phyloP scores from a whole-genome alignment of 2,797 vertebrate genomes.

The Acanthornis magna region DNA sequence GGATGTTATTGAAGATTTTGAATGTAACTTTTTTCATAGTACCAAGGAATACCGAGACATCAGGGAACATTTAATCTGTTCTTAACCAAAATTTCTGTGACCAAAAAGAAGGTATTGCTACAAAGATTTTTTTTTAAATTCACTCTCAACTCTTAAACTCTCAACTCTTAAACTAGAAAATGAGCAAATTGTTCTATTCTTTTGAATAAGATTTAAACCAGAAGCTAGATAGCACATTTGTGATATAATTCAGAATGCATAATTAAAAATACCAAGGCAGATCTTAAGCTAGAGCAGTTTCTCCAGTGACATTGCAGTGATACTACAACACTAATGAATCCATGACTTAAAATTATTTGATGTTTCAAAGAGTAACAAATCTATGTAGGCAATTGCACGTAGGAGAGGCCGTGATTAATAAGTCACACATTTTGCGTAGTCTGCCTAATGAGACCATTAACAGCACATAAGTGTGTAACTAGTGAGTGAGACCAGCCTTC shows the following conservation, averaged over 20 bases:
- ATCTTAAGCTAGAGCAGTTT: neutral
- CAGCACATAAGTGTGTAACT: neutral
- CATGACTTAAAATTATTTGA: neutral
- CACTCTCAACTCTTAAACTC: neutral
- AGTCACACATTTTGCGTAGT: neutral
- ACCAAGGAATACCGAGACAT: neutral
- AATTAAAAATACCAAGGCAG: neutral
- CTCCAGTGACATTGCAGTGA: neutral
- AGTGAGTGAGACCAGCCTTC: neutral
- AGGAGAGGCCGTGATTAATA: constrained; percentile 2
- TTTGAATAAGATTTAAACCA: neutral
- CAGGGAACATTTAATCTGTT: neutral
- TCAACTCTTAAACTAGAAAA: neutral
- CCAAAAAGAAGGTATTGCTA: neutral
- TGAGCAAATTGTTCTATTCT: neutral
- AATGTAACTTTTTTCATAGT: neutral
- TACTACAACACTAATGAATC: neutral
- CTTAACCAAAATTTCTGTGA: neutral
- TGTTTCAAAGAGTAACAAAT: neutral
- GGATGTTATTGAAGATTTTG: neutral
- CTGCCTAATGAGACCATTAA: constrained; percentile 37
- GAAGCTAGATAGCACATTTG: neutral
- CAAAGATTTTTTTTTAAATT: neutral
- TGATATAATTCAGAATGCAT: neutral
- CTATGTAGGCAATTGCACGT: neutral